Evolutionary conservation across 2,797 vertebrate species (phyloP), one percentile per base, ranked within the genome.

Genomic region (Bradypus variegatus): DNA sequence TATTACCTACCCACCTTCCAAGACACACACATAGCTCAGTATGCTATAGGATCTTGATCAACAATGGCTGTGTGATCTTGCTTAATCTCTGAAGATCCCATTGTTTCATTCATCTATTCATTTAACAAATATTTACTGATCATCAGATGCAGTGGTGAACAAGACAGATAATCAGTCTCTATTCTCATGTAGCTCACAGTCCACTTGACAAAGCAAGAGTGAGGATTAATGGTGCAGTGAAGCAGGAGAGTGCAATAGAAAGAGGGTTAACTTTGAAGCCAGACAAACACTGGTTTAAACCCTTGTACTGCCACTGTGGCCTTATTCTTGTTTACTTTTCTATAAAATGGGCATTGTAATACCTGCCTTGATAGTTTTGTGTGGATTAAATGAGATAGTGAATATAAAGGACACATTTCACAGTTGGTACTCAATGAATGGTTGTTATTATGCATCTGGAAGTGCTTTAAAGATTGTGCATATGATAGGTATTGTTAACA

Each of bases 111-210:
- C 29, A 69, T 45, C 41, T 45, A 45, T 82, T 81, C 77, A 82
- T 73, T 91, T 62, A 75, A 70, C 7, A 58, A 80, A 84, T 81
- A 91, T 33, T 94, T 93, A 81, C 81, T 85, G 77, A 77, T 92
- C 64, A 78, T 70, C 86, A 92, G 70, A 70, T 55, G 48, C 27
- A 86, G 38, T 62, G 50, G 84, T 85, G 41, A 92, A 55, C 64
- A 86, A 73, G 73, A 86, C 65, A 91, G 55, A 60, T 58, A 85
- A 50, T 82, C 86, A 73, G 38, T 84, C 31, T 58, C 69, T 88
- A 31, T 67, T 58, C 89, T 89, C 58, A 76, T 53, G 60, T 84
- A 85, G 65, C 81, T 90, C 86, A 78, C 38, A 64, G 65, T 77
- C 64, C 21, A 60, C 69, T 85, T 91, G 50, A 73, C 29, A 85